Evolutionary conservation across 2,113 vertebrate species (phyloP).

Genomic region (Agelaius phoeniceus): DNA sequence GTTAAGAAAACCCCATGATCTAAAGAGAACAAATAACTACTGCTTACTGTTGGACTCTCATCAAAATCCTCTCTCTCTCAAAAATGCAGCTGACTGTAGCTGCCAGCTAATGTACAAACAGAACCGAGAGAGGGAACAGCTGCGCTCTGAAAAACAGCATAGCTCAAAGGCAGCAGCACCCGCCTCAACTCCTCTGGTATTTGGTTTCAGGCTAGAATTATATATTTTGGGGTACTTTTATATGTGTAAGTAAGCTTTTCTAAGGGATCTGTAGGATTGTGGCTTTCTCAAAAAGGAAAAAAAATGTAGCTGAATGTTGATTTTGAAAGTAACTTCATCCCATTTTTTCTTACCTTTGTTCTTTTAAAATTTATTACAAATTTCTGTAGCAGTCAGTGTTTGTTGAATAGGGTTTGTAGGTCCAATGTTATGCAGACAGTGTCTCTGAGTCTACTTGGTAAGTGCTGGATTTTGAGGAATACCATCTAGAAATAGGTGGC

Average conservation of each 20-base stretch:
- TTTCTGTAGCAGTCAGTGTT: background rate
- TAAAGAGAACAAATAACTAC: slow-evolving; percentile 35
- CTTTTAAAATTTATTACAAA: background rate
- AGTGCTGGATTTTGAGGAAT: background rate
- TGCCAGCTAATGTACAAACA: slow-evolving; percentile 62
- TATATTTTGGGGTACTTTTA: background rate
- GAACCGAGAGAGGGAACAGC: slow-evolving; percentile 60
- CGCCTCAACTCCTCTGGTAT: background rate
- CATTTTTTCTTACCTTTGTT: background rate
- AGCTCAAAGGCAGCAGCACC: slow-evolving; percentile 1
- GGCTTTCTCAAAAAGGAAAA: background rate
- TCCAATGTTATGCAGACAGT: background rate
- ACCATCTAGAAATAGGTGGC: background rate
- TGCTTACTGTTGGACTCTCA: slow-evolving; percentile 40
- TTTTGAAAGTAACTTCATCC: background rate
- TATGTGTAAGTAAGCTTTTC: background rate
- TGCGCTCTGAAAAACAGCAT: slow-evolving; percentile 15
- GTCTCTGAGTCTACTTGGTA: background rate
- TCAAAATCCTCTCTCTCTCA: slow-evolving; percentile 25
- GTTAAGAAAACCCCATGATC: slow-evolving; percentile 7
- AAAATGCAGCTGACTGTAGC: slow-evolving; percentile 32
- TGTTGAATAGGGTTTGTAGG: background rate
- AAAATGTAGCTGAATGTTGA: background rate
- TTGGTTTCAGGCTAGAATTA: background rate
- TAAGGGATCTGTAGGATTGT: background rate